A percentile compares a stretch with the other conserved stretches of the same genome.
These are phyloP conservation scores for Agriopis aurantiaria DNA, from an alignment of 2,888 invertebrate species.

Conservation along the genomic window DNA sequence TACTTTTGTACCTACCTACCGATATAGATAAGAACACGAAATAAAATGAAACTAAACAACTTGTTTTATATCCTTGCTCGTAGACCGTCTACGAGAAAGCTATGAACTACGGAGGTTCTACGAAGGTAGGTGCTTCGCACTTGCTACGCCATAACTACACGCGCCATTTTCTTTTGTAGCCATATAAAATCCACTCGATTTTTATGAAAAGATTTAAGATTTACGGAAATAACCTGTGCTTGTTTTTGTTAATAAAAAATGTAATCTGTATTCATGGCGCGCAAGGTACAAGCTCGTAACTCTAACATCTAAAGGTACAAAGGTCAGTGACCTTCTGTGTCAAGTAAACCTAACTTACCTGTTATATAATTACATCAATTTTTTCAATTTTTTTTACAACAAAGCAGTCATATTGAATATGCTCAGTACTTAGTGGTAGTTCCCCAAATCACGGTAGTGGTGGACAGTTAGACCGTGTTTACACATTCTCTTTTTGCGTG, in stretches of 20 bases:
- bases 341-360: not conserved
- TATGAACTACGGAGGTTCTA: constrained; percentile 15
- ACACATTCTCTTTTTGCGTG: not conserved
- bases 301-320: not conserved
- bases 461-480: no score
- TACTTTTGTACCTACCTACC: not conserved
- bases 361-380: not conserved
- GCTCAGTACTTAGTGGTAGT: not conserved
- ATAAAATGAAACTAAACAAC: not conserved
- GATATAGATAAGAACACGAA: no score
- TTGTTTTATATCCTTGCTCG: constrained; percentile 1
- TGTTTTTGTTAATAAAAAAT: constrained; percentile 3
- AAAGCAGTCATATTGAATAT: no score
- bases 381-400: no score
- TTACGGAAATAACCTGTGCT: constrained; percentile 11
- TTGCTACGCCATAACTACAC: constrained; percentile 14
- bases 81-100: constrained; percentile 4
- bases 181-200: constrained; percentile 13
- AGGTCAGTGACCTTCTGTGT: constrained; percentile 3
- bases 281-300: constrained; percentile 4
- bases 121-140: constrained; percentile 1
- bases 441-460: no score
- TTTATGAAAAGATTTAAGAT: constrained; percentile 8
- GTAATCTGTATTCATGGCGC: constrained; percentile 1
- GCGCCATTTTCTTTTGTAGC: constrained; percentile 14